These are phyloP conservation scores for Copsychus sechellarum DNA, from an alignment of 2,113 vertebrate genomes.

Conservation along the genomic window DNA sequence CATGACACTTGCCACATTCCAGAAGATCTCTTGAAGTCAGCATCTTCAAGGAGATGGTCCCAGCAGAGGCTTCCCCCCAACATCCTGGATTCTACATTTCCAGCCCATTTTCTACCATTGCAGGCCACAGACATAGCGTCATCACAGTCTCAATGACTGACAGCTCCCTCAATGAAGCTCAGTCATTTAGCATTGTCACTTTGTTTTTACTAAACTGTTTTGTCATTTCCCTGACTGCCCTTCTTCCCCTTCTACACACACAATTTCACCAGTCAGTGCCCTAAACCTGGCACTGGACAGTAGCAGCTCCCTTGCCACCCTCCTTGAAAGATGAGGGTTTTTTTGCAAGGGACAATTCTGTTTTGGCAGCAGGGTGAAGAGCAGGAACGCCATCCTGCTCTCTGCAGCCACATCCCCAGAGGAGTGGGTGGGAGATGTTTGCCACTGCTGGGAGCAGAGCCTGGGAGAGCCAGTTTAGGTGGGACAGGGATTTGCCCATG, in stretches of 20 bases:
- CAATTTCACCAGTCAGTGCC: not conserved
- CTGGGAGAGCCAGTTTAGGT: not conserved
- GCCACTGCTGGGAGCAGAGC: accelerated
- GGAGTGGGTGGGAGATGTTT: not conserved
- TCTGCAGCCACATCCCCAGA: not conserved
- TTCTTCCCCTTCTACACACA: not conserved
- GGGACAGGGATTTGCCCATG: not conserved
- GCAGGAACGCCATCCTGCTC: accelerated
- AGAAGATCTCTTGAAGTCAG: not conserved
- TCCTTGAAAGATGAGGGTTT: not conserved
- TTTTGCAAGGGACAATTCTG: not conserved
- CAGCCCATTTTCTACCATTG: not conserved
- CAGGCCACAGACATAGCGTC: not conserved
- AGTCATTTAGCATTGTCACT: not conserved
- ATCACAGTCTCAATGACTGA: accelerated
- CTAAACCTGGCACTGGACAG: not conserved
- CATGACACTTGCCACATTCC: not conserved
- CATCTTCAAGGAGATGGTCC: not conserved
- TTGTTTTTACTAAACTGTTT: not conserved
- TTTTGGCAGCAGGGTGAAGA: not conserved
- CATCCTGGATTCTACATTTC: not conserved
- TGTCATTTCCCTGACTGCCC: accelerated
- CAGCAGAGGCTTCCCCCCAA: not conserved
- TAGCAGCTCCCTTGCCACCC: not conserved
- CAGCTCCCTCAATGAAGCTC: accelerated